Evolutionary conservation across 1,140 invertebrate genomes (phyloP), one percentile per base, ranked within the genome.

Genomic region (Drosophila persimilis): DNA sequence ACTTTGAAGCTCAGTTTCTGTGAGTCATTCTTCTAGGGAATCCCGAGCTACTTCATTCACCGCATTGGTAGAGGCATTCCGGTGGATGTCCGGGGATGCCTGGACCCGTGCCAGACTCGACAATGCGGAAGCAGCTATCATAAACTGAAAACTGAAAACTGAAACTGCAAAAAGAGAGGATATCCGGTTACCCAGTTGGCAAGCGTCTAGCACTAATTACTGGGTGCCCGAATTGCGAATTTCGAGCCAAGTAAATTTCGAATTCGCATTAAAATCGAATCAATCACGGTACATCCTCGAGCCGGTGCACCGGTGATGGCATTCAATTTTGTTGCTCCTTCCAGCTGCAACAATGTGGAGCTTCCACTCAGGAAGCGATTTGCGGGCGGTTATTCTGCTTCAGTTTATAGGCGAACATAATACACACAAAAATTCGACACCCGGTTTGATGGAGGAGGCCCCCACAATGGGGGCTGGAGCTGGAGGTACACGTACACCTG

Each of bases 191-290:
- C 64, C 59, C 66, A 61, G 80, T 85, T 84, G 83, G 73, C 77
- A 85, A 73, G 41, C 24, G 61, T 67, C 77, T 56, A 50, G 64
- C 73, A 77, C 80, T 85, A 85, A 85, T 85, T 86, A 81, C 73
- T 70, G 45, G 20, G 8, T 8, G 46, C 15, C 24, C 47, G 31
- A 31, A 0, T 13, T 9, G 8, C 11, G 24, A 51, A 1, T 35
- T 9, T 11, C 8, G 24, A 51, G 60, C 22, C 57, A 15, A 69
- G 52, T 67, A 72, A 64, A 77, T 70, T 78, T 57, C 44, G 61
- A 39, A 44, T 75, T 61, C 70, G 62, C 81, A 86, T 86, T 86
- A 86, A 86, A 86, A 78, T 81, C 74, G 50, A 88, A 86, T 86
- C 77, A 86, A 86, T 86, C 81, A 86, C 77, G 60, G 26, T 6